Base-by-base conservation (phyloP, 2,888 invertebrate genomes). In the Cosmorhoe ocellata region DNA sequence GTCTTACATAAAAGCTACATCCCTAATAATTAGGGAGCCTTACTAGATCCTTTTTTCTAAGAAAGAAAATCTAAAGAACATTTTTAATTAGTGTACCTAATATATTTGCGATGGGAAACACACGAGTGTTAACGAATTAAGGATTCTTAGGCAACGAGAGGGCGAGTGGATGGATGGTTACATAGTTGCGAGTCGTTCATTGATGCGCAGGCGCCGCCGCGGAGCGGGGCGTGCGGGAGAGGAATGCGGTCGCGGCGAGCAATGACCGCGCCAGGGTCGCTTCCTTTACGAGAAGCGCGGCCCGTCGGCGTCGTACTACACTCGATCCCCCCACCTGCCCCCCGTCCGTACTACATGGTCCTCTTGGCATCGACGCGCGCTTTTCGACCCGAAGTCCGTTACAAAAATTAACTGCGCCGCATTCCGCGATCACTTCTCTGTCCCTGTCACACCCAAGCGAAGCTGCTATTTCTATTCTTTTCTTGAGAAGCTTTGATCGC, bases 211-310 rank as follows among this genome's bases (percentile, higher is more conserved):
- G 85, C 86, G 84, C 82, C 73, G 76, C 65, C 61, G 63, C 74
- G 76, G 72, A 63, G 67, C 62, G 76, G 71, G 77, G 73, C 66
- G 76, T 68, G 79, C 73, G 77, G 76, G 76, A 67, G 84, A 83
- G 81, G 85, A 87, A 88, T 88, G 88, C 87, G 88, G 85, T 82
- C 88, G 88, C 80, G 81, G 84, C 89, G 89, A 84, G 89, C 89
- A 89, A 86, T 89, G 89, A 89, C 89, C 89, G 87, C 86, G 84
- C 85, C 89, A 89, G 89, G 89, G 89, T 87, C 88, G 88, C 84
- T 87, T 88, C 88, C 88, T 89, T 88, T 88, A 88, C 89, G 84
- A 88, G 88, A 84, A 86, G 79, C 81, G 81, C 86, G 79, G 80
- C n/a, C n/a, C n/a, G n/a, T n/a, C n/a, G 80, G 83, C 85, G 85